phyloP scores from a whole-genome alignment of 2,888 invertebrate species.

The Brachyptera putata region DNA sequence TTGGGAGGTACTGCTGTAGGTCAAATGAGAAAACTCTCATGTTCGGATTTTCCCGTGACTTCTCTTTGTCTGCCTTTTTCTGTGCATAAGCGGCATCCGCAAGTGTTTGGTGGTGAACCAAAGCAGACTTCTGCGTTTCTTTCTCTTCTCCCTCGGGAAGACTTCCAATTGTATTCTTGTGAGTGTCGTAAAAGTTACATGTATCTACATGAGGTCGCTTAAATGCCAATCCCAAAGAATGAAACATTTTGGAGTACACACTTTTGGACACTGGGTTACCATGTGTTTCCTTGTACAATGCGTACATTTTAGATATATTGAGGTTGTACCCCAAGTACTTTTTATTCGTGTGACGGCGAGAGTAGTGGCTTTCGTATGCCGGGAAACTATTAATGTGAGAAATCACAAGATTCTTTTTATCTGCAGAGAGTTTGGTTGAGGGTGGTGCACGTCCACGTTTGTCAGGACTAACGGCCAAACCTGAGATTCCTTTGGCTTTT shows the following conservation, averaged over 20 bases:
- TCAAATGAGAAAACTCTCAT: slow-evolving; percentile 8
- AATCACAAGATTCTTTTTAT: not conserved
- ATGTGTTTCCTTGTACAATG: not conserved
- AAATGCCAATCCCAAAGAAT: not conserved
- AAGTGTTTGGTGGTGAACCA: slow-evolving; percentile 5
- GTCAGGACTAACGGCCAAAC: not conserved
- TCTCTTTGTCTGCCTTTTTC: slow-evolving; percentile 13
- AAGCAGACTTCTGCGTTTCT: not conserved
- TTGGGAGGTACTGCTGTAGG: slow-evolving; percentile 21
- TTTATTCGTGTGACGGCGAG: not conserved
- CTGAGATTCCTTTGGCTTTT: not conserved
- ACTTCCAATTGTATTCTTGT: slow-evolving; percentile 3
- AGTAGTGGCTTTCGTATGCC: slow-evolving; percentile 19
- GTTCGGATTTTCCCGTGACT: not conserved
- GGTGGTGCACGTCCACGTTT: not conserved
- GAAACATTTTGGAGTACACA: slow-evolving; percentile 3
- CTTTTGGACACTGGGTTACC: not conserved
- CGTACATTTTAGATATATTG: slow-evolving; percentile 8
- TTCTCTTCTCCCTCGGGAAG: slow-evolving; percentile 4
- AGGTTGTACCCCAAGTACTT: slow-evolving; percentile 15
- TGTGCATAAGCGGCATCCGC: slow-evolving; percentile 9
- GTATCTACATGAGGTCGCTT: slow-evolving; percentile 19
- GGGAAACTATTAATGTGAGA: slow-evolving; percentile 4
- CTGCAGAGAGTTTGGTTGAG: not conserved
- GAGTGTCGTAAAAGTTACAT: slow-evolving; percentile 13